Base-by-base conservation (phyloP, 2,797 vertebrate genomes). In the Distichodus sexfasciatus region DNA sequence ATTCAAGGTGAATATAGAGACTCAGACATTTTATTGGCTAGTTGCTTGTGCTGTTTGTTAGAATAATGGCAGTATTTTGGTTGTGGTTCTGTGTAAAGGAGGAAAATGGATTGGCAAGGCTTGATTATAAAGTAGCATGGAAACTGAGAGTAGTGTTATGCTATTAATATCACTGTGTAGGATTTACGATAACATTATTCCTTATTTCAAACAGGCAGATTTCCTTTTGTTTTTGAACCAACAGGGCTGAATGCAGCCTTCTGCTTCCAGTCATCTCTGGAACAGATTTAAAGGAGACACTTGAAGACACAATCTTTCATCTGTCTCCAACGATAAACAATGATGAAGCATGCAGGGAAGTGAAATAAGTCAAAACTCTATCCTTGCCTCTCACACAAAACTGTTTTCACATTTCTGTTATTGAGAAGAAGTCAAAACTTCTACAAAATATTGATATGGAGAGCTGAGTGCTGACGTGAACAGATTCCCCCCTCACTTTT, bases 381-480 rank as follows among this genome's bases (percentile, higher is more conserved):
- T 65, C 7, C 60, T 8, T 17, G 43, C 28, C 29, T 66, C 40
- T 69, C 19, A 24, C 12, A 11, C 54, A 61, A 63, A 72, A 62
- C 19, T 35, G 8, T 28, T 57, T 55, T 40, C 43, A 62, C 58
- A 66, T 36, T 53, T 26, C 23, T 53, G 38, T 43, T 38, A 59
- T 28, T 31, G 47, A 23, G 38, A 36, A 33, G 40, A 72, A 68
- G 29, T 48, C 53, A 43, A 64, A 60, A 57, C 44, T 66, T 71
- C 68, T 61, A 57, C 57, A 15, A 33, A 55, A 61, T 55, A 71
- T 31, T 74, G 59, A 79, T 70, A 79, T 7, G 1, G 36, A 60
- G 50, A 53, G 51, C 41, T 53, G 40, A 58, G 66, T 70, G 77
- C 70, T 76, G 74, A 74, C 23, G 26, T 46, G 29, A 59, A 47